These are phyloP conservation scores for Coracopsis vasa DNA, from an alignment of 2,113 vertebrate species.

Conservation along the genomic window DNA sequence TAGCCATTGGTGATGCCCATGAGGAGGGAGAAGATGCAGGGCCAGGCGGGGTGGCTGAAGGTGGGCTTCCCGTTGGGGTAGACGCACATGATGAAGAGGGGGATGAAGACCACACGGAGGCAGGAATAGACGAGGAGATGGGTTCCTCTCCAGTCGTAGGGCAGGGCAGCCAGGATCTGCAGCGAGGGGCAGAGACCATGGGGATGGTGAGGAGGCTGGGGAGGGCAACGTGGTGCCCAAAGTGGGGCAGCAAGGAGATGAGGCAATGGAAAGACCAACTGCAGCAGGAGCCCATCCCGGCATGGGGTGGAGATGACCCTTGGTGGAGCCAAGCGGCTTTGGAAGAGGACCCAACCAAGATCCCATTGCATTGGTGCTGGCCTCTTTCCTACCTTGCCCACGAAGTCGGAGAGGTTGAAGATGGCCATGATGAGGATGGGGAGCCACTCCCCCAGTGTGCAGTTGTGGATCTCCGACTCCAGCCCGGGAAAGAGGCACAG, in stretches of 20 bases:
- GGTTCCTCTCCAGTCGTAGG: slow-evolving; percentile 89
- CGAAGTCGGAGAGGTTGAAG: slow-evolving; percentile 97
- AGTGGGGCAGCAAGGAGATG: neutral
- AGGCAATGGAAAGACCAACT: neutral
- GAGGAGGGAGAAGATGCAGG: slow-evolving; percentile 94
- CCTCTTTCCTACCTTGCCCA: slow-evolving; percentile 87
- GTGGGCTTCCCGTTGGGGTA: slow-evolving; percentile 84
- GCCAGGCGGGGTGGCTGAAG: slow-evolving; percentile 94
- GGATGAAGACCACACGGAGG: slow-evolving; percentile 92
- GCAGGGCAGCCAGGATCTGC: slow-evolving; percentile 94
- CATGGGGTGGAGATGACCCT: neutral
- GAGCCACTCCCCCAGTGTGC: slow-evolving; percentile 90
- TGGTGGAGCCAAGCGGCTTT: neutral
- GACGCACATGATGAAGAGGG: slow-evolving; percentile 95
- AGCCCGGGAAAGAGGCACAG: slow-evolving; percentile 95
- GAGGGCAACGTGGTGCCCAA: neutral
- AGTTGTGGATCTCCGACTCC: slow-evolving; percentile 93
- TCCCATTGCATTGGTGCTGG: rapidly evolving
- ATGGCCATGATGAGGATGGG: slow-evolving; percentile 99
- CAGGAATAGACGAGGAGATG: slow-evolving; percentile 91
- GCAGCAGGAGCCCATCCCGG: neutral
- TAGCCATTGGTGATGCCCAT: slow-evolving; percentile 98
- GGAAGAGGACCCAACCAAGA: neutral
- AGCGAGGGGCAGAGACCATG: neutral
- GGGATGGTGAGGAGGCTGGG: neutral